Evolutionary conservation across 2,113 vertebrate species (phyloP).

Genomic region (Antechinus flavipes): DNA sequence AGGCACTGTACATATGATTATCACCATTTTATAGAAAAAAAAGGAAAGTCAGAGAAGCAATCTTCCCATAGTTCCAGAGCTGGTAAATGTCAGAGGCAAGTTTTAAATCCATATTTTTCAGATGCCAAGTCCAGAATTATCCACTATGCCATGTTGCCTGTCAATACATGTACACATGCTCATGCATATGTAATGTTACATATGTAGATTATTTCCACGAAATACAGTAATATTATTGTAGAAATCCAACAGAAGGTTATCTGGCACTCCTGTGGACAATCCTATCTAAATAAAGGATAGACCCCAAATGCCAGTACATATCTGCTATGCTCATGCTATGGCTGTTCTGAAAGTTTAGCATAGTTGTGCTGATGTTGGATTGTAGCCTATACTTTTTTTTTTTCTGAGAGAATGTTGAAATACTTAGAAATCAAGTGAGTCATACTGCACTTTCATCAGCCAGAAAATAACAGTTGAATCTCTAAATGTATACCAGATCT

Average conservation of each 20-base stretch:
- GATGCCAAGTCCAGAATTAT: not conserved
- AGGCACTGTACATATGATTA: not conserved
- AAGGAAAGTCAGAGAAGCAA: not conserved
- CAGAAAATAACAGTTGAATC: slow-evolving; percentile 50
- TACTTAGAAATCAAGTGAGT: slow-evolving; percentile 65
- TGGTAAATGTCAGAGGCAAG: not conserved
- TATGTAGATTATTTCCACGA: not conserved
- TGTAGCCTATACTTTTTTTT: slow-evolving; percentile 38
- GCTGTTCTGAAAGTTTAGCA: slow-evolving; percentile 15
- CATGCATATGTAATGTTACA: not conserved
- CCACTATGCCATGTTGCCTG: not conserved
- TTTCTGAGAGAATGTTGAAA: slow-evolving; percentile 57
- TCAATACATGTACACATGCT: not conserved
- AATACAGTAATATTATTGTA: accelerated
- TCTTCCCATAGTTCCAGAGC: not conserved
- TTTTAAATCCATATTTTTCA: not conserved
- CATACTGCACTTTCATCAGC: slow-evolving; percentile 48
- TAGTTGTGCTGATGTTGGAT: slow-evolving; percentile 40
- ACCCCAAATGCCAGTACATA: not conserved
- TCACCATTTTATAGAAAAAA: not conserved
- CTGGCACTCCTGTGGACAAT: not conserved
- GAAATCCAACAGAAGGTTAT: accelerated
- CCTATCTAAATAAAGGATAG: not conserved
- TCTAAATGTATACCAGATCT: not conserved
- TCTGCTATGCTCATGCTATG: slow-evolving; percentile 17